Conservation (phyloP, 2,113 vertebrate species). For the Rallus limicola region DNA sequence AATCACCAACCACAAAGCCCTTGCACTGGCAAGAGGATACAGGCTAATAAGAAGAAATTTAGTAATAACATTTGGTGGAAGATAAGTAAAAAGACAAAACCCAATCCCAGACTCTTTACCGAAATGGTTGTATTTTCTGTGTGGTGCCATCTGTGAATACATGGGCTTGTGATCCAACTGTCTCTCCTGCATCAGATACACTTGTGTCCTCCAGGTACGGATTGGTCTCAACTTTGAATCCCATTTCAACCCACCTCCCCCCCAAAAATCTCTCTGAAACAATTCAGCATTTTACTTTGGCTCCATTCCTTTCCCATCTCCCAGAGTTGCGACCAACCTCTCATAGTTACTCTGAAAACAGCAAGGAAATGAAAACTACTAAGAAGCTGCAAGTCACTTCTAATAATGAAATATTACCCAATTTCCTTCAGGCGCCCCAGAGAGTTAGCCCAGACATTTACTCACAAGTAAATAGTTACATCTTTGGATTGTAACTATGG, state of each 20-base stretch:
- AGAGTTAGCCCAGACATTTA: background rate
- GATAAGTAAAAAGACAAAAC: background rate
- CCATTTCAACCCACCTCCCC: background rate
- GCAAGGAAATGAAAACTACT: background rate
- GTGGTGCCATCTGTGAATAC: background rate
- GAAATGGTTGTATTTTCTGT: background rate
- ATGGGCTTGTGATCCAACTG: background rate
- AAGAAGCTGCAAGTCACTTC: background rate
- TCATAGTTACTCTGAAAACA: background rate
- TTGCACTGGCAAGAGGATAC: background rate
- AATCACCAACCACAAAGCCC: background rate
- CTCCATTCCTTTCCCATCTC: background rate
- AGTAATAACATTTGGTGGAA: background rate
- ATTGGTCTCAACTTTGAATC: background rate
- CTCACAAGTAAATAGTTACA: background rate
- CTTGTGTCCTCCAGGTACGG: background rate
- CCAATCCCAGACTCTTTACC: background rate
- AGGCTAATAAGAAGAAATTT: background rate
- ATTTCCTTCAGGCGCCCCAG: background rate
- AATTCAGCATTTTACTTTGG: background rate
- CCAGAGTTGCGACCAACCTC: background rate
- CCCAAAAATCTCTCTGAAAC: background rate
- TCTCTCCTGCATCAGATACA: background rate
- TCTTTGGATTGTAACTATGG: background rate
- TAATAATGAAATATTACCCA: background rate